These are phyloP conservation scores for Thelaira solivaga DNA, from an alignment of 2,888 invertebrate species.

Conservation along the genomic window DNA sequence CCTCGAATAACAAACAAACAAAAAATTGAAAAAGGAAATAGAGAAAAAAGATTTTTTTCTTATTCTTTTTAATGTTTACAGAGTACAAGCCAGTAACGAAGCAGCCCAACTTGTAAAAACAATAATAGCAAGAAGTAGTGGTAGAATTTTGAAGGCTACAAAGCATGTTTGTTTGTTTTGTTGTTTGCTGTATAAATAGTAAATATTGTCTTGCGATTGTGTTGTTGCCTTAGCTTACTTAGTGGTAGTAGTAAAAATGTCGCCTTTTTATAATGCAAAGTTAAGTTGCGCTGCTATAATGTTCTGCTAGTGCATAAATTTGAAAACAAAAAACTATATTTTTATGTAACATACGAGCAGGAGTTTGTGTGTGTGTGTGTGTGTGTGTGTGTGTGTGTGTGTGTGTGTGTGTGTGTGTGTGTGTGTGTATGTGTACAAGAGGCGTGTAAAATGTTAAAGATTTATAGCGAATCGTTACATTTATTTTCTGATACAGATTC, in stretches of 20 bases:
- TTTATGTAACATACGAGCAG: conserved; percentile 9
- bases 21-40: conserved; percentile 12
- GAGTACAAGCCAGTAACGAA: too few species aligned
- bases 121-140: background rate
- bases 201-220: background rate
- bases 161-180: background rate
- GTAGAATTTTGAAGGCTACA: background rate
- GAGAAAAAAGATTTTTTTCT: conserved; percentile 10
- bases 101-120: background rate
- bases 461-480: conserved; percentile 43
- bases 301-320: conserved; percentile 34
- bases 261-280: conserved; percentile 26
- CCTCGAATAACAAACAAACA: conserved; percentile 41
- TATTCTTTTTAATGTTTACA: too few species aligned
- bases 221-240: background rate
- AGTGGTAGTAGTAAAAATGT: conserved; percentile 32
- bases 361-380: conserved; percentile 11
- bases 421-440: conserved; percentile 4
- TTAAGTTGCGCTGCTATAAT: background rate
- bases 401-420: conserved; percentile 9
- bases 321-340: conserved; percentile 20
- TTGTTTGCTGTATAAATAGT: background rate
- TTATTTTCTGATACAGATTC: conserved; percentile 41
- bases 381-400: background rate
- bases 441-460: conserved; percentile 45